A percentile compares a stretch with the other conserved stretches of the same genome.
phyloP scores from a whole-genome alignment of 2,888 invertebrate genomes.

The Sinodicranocentrus sp. region DNA sequence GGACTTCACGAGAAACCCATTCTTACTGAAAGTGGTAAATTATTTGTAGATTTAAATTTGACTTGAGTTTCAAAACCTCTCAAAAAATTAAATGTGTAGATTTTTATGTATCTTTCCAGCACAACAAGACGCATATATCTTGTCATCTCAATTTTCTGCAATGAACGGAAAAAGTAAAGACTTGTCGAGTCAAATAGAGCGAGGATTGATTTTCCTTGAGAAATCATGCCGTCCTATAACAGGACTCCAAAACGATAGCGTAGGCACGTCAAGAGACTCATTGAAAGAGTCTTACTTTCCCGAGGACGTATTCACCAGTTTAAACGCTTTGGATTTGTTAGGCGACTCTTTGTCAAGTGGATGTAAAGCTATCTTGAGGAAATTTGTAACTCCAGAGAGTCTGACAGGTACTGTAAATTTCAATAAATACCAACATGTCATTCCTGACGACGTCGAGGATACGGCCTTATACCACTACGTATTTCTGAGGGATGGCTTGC shows the following conservation, averaged over 20 bases:
- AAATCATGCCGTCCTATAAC: slow-evolving; percentile 7
- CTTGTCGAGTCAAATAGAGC: background rate
- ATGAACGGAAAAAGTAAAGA: too few relatives aligned
- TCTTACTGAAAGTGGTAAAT: too few relatives aligned
- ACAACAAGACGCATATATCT: too few relatives aligned
- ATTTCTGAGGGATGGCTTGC: slow-evolving; percentile 19
- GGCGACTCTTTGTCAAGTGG: background rate
- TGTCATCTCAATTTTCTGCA: too few relatives aligned
- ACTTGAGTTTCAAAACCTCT: too few relatives aligned
- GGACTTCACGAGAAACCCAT: too few relatives aligned
- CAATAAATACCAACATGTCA: slow-evolving; percentile 19
- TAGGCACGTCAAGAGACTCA: background rate
- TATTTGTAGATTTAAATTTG: too few relatives aligned
- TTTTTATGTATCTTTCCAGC: too few relatives aligned
- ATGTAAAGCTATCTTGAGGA: background rate
- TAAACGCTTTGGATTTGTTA: slow-evolving; percentile 1
- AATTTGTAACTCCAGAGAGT: slow-evolving; percentile 7
- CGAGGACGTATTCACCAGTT: slow-evolving; percentile 17
- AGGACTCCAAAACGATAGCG: slow-evolving; percentile 1
- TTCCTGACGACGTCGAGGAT: slow-evolving; percentile 34
- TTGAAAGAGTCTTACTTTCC: background rate
- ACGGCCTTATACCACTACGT: slow-evolving; percentile 15
- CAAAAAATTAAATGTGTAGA: too few relatives aligned
- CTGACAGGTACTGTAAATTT: slow-evolving; percentile 25
- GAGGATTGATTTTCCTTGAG: background rate